Evolutionary conservation across 1,140 invertebrate species (phyloP).

Genomic region (Hylaeus anthracinus): DNA sequence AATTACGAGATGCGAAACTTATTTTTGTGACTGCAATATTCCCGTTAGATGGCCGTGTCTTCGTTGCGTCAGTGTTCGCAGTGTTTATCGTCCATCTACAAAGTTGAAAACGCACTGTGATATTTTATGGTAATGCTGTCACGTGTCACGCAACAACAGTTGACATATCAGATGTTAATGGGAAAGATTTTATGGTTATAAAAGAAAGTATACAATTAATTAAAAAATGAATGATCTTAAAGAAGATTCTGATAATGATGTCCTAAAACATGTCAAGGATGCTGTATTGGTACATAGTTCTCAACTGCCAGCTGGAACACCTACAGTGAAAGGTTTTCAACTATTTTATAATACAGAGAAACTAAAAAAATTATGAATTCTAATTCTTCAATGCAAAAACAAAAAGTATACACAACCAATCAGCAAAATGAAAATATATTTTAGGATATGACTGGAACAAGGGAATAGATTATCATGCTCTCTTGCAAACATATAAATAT

Average conservation of each 20-base stretch:
- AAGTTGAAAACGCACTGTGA: too few relatives aligned
- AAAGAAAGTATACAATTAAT: neutral
- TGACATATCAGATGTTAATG: too few relatives aligned
- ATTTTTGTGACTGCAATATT: slow-evolving; percentile 24
- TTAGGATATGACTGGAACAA: slow-evolving; percentile 95
- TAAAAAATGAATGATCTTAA: neutral
- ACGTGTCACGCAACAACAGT: too few relatives aligned
- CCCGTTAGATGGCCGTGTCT: slow-evolving; percentile 52
- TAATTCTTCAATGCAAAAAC: neutral
- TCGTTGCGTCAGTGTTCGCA: neutral
- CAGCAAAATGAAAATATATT: slow-evolving; percentile 45
- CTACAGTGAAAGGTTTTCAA: slow-evolving; percentile 83
- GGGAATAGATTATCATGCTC: slow-evolving; percentile 92
- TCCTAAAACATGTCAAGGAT: slow-evolving; percentile 78
- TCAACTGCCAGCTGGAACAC: slow-evolving; percentile 83
- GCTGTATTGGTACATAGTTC: slow-evolving; percentile 86
- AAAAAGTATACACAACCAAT: slow-evolving; percentile 10
- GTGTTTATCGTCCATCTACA: too few relatives aligned
- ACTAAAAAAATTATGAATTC: neutral
- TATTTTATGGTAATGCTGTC: too few relatives aligned
- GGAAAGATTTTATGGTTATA: too few relatives aligned
- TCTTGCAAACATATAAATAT: slow-evolving; percentile 90
- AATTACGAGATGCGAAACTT: slow-evolving; percentile 35
- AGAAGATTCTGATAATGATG: slow-evolving; percentile 51
- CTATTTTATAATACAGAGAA: slow-evolving; percentile 3